A percentile compares a stretch with the other conserved stretches of the same genome.
These are phyloP conservation scores for Novumbra hubbsi DNA, from an alignment of 2,797 vertebrate genomes.

Conservation along the genomic window DNA sequence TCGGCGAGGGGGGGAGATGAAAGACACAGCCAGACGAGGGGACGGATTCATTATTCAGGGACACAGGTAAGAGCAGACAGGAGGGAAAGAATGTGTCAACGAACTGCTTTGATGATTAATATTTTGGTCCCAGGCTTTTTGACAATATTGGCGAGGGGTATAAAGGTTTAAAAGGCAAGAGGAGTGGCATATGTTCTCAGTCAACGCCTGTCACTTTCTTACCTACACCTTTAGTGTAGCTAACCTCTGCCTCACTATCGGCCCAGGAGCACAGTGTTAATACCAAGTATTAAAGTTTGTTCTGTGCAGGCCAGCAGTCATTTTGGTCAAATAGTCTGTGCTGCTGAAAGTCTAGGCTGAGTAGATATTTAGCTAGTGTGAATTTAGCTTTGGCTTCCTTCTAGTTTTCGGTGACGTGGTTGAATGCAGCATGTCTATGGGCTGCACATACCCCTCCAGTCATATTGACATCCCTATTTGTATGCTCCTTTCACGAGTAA, in stretches of 20 bases:
- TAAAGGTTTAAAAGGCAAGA: neutral
- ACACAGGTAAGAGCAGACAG: constrained; percentile 57
- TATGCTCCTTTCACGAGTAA: constrained; percentile 23
- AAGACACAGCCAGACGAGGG: constrained; percentile 57
- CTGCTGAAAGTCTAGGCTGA: neutral
- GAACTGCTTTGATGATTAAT: constrained; percentile 67
- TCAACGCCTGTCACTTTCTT: constrained; percentile 49
- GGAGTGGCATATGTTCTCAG: neutral
- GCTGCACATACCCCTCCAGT: constrained; percentile 5
- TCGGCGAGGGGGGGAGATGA: constrained; percentile 52
- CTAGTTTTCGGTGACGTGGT: constrained; percentile 27
- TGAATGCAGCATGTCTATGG: constrained; percentile 21
- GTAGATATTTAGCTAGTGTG: neutral
- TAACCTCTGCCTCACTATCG: neutral
- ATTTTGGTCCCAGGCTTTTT: constrained; percentile 26
- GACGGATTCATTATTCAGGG: constrained; percentile 73
- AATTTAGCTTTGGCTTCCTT: neutral
- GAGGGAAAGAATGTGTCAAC: constrained; percentile 57
- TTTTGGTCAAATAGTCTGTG: constrained; percentile 5
- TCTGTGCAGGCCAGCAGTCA: neutral
- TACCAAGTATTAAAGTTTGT: neutral
- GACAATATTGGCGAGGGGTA: neutral
- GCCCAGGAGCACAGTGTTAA: neutral
- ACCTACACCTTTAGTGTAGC: constrained; percentile 34
- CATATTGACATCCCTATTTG: constrained; percentile 25